Conservation (phyloP, 2,113 vertebrate species). For the Vimba vimba region DNA sequence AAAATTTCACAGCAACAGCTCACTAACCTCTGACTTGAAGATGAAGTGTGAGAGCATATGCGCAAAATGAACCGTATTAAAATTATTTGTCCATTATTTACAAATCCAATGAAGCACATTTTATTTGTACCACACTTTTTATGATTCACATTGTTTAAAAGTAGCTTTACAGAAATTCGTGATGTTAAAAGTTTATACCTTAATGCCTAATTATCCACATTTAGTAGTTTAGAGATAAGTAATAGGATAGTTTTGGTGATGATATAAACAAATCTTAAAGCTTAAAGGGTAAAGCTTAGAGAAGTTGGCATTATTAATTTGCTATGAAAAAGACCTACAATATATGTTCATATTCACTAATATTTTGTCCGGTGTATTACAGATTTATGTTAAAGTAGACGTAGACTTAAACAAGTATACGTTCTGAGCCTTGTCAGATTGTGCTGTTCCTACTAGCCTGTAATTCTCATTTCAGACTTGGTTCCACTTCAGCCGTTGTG, state of each 20-base stretch:
- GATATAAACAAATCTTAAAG: no score
- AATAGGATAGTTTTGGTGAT: no score
- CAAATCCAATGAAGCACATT: not conserved
- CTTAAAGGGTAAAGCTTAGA: not conserved
- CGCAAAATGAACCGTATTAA: not conserved
- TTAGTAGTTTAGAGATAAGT: no score
- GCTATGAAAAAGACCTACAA: not conserved
- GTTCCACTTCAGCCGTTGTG: slow-evolving; percentile 11
- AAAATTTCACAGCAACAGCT: not conserved
- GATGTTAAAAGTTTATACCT: no score
- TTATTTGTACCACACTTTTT: not conserved
- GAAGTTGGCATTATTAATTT: not conserved
- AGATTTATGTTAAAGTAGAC: slow-evolving; percentile 5
- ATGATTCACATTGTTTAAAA: not conserved
- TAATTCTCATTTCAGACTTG: slow-evolving; percentile 24
- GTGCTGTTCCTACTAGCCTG: not conserved
- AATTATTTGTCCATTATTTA: not conserved
- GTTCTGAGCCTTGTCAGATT: slow-evolving; percentile 25
- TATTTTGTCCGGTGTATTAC: not conserved
- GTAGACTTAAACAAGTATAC: not conserved
- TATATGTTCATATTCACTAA: not conserved
- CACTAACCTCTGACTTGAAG: slow-evolving; percentile 3
- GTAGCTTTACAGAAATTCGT: not conserved
- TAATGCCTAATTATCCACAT: no score
- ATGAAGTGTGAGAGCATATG: not conserved